Evolutionary conservation across 1,140 invertebrate species (phyloP), one percentile per base, ranked within the genome.

Genomic region (Monochamus saltuarius): DNA sequence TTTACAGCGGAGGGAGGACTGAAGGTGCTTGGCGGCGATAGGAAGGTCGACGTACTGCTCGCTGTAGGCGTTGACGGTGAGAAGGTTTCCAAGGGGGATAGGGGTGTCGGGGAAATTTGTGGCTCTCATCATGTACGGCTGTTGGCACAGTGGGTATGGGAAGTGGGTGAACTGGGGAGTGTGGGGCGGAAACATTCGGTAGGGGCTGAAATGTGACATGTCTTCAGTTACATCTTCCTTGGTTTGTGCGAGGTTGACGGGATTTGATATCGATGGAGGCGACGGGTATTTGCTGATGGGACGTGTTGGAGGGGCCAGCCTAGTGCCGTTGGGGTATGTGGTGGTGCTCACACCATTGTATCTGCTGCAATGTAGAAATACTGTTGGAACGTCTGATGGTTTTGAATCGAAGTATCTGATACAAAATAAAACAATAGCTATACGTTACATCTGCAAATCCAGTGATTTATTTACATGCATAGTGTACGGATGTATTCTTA

Each of bases 181-280:
- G 40, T 56, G 69, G 6, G 40, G 64, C 6, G 53, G 22, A 49
- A 73, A 71, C 22, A 71, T 19, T 16, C 71, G 29, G 37, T 70
- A 70, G 0, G 65, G 56, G 13, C 58, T 57, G 58, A 64, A 67
- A 39, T 64, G 64, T 11, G 64, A 55, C 36, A 71, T 46, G 14
- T 73, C 68, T 22, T 75, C 71, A 38, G 56, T 59, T 10, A 61
- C 37, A 52, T 73, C 68, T 46, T 71, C 68, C 60, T 75, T 72
- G 35, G 67, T 62, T 47, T 74, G 71, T 1, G 73, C 68, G 17
- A 77, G 66, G 47, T 77, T 77, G 1, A 77, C 74, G 4, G 75
- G 74, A 14, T 66, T 59, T 16, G 68, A 38, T 29, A 64, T 49
- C 3, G 68, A 62, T 2, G 71, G 54, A n/a, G 68, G 71, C n/a